Base-by-base conservation (phyloP, 2,888 invertebrate species). In the Sylvicola cinctus region DNA sequence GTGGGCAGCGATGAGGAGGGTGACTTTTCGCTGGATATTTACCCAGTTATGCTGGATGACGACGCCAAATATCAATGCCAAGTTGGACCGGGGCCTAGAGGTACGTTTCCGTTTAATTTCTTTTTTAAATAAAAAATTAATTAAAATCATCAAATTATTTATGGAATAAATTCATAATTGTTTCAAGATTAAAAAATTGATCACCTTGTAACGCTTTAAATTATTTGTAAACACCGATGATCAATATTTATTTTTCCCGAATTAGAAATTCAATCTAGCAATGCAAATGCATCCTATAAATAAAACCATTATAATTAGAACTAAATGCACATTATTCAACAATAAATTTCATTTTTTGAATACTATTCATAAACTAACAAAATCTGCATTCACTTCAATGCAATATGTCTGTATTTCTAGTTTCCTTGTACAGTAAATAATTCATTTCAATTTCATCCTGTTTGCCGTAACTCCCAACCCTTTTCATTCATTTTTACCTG, bases 1-100 rank as follows among this genome's bases (percentile, higher is more conserved):
- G 79, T 91, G 43, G 95, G 95, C 30, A 87, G 81, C 49, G 87
- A 90, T 51, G 87, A 85, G 57, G 87, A 88, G 70, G 91, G 91
- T 74, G 54, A 60, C 65, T 51, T 31, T 27, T 35, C 29, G 29
- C 35, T 38, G 23, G 83, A 87, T 58, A 88, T 93, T 47, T 72
- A 74, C 49, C 83, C 88, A 25, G 80, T 91, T 35, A 78, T 79
- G 50, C 57, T 93, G 50, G 88, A 90, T 48, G 93, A 93, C 52
- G 91, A 95, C 50, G 91, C 85, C 10, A 70, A 72, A 46, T 95
- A 87, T 58, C 85, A 90, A 62, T 93, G 93, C 56, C 93, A 93
- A 65, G 90, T 91, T 44, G 79, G 83, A 42, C 78, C 87, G 2
- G 80, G 80, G 2, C 64, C 72, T 3, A 63, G 61, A 51, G 74